Evolutionary conservation across 2,888 invertebrate species (phyloP).

Genomic region (Caenorhabditis sp.): DNA sequence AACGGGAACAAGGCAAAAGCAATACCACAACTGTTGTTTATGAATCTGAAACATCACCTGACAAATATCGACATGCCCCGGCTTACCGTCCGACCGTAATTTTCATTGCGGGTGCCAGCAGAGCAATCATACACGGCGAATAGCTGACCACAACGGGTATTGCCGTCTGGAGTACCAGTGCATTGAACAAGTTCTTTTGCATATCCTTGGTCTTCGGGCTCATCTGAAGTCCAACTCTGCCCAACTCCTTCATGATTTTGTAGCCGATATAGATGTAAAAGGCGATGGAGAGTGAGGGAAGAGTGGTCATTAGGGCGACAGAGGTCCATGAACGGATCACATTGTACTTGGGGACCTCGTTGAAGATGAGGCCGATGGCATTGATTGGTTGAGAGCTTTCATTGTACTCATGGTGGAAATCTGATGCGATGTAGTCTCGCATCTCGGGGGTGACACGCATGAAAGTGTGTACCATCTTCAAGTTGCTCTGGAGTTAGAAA

Average conservation of each 20-base stretch:
- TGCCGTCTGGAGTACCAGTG: slow-evolving; percentile 9
- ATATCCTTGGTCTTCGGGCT: slow-evolving; percentile 11
- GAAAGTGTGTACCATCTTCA: no score
- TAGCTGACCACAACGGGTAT: slow-evolving; percentile 24
- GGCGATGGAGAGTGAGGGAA: not conserved
- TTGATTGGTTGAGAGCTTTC: no score
- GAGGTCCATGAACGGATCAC: no score
- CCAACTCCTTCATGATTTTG: not conserved
- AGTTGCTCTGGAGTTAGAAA: no score
- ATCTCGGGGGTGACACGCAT: no score
- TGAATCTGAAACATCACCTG: not conserved
- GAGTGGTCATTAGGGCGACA: not conserved
- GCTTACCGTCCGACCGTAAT: not conserved
- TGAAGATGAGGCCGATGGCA: no score
- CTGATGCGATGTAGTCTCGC: no score
- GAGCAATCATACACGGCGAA: slow-evolving; percentile 16
- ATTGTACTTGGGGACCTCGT: no score
- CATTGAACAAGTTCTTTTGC: slow-evolving; percentile 9
- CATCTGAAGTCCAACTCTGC: not conserved
- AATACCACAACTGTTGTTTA: not conserved
- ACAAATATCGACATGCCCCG: not conserved
- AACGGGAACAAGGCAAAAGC: not conserved
- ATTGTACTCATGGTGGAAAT: no score
- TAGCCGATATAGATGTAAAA: slow-evolving; percentile 1
- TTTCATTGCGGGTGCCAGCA: not conserved